A percentile compares a stretch with the other conserved stretches of the same genome.
Evolutionary conservation across 1,140 invertebrate species (phyloP).

Genomic region (Drosophila tani): DNA sequence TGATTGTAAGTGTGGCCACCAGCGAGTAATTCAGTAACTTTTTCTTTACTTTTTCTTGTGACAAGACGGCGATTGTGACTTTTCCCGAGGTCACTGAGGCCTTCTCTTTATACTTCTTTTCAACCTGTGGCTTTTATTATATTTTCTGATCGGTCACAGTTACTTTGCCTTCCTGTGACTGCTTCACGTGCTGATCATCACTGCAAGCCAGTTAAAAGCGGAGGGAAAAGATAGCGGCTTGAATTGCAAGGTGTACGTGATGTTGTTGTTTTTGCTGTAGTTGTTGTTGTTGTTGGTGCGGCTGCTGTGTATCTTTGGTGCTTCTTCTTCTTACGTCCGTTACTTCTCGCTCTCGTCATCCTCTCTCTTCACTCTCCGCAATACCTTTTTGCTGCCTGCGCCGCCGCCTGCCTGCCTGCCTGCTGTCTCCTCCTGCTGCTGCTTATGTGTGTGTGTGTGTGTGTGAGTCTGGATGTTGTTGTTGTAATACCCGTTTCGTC

Average conservation of each 20-base stretch:
- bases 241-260: slow-evolving; percentile 80
- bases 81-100: not conserved
- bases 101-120: not conserved
- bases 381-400: slow-evolving; percentile 50
- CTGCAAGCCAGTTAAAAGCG: slow-evolving; percentile 37
- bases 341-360: slow-evolving; percentile 75
- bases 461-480: slow-evolving; percentile 35
- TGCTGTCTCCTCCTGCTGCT: slow-evolving; percentile 14
- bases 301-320: slow-evolving; percentile 77
- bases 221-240: slow-evolving; percentile 75
- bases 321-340: slow-evolving; percentile 77
- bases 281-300: slow-evolving; percentile 31
- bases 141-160: not conserved
- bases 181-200: slow-evolving; percentile 36
- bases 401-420: slow-evolving; percentile 22
- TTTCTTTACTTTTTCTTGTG: not conserved
- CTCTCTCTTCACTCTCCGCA: slow-evolving; percentile 33
- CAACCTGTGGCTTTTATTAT: not conserved
- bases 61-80: not conserved
- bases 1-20: not conserved
- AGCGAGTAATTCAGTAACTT: not conserved
- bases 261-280: slow-evolving; percentile 43
- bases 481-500: slow-evolving; percentile 80
- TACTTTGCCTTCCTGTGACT: slow-evolving; percentile 31
- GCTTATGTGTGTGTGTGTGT: slow-evolving; percentile 2